Evolutionary conservation across 2,797 vertebrate genomes (phyloP), one percentile per base, ranked within the genome.

Genomic region (Melanotaenia nigrans): DNA sequence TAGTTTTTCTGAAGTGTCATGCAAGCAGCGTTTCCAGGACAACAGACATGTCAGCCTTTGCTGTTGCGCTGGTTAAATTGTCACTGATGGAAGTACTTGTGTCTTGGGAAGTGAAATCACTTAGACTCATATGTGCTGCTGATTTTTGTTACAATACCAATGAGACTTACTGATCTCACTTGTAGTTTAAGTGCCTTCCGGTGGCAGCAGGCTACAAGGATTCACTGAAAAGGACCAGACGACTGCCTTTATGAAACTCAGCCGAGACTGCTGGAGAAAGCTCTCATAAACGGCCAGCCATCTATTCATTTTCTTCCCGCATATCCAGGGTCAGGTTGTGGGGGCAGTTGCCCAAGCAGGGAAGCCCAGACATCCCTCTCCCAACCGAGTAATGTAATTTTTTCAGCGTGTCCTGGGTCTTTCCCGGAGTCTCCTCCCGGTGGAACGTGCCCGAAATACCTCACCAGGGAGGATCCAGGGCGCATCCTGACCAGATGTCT

Each of bases 1-100:
- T 66, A 81, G 84, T 88, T 86, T 79, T 83, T 78, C 51, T 68
- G 9, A 79, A 78, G 77, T 82, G 75, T 76, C 87, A 68, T 77
- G 77, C 76, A 77, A 80, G 61, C 71, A 61, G 61, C 59, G 77
- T 87, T 85, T 82, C 74, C 73, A 82, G 49, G 83, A 85, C 74
- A 87, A 78, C 78, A 51, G 61, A 73, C 66, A 72, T 72, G 63
- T 81, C 54, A 68, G 57, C 81, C 77, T 79, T 79, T 83, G 65
- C 75, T 79, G 70, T 73, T 67, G 33, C 55, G 63, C 51, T 45
- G 32, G 35, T 77, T 71, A 80, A 78, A 79, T 77, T 86, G 80
- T 85, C 81, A 82, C 67, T 67, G 33, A 63, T 36, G 64, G 61
- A 82, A 67, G 73, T 78, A 77, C 78, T 82, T 81, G 71, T 71